Conservation (phyloP, 2,113 vertebrate genomes). For the Mustelus asterias region DNA sequence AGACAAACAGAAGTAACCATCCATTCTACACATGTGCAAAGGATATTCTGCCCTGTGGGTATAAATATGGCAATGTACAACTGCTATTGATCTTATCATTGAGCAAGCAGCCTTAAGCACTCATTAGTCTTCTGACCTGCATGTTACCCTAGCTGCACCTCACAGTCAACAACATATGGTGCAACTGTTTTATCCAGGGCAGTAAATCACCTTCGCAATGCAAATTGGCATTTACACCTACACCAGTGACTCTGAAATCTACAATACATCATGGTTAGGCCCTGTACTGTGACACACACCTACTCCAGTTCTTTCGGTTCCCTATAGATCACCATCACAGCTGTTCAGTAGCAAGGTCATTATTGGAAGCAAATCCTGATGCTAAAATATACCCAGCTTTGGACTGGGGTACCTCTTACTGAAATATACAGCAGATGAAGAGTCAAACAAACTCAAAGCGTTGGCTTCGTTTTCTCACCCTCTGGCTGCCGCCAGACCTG, state of each 20-base stretch:
- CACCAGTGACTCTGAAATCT: not conserved
- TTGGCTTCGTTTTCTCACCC: too few species aligned
- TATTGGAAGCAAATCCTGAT: not conserved
- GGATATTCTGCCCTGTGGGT: not conserved
- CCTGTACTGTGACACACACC: not conserved
- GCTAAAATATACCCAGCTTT: too few species aligned
- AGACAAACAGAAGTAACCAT: not conserved
- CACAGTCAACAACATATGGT: not conserved
- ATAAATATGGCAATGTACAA: not conserved
- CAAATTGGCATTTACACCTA: not conserved
- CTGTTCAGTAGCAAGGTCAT: not conserved
- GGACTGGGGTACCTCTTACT: too few species aligned
- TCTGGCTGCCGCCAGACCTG: too few species aligned
- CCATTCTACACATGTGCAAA: conserved; percentile 18
- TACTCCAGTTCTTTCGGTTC: not conserved
- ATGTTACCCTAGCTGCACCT: not conserved
- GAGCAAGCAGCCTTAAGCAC: not conserved
- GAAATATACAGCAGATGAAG: not conserved
- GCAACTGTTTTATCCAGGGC: not conserved
- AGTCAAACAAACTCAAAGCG: too few species aligned
- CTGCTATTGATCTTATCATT: not conserved
- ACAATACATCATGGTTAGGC: not conserved
- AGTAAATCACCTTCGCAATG: conserved; percentile 15
- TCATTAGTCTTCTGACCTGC: conserved; percentile 4
- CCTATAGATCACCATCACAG: not conserved